Percentiles rank a stretch among this genome's conserved stretches.
These are phyloP conservation scores for Oligia latruncula DNA, from an alignment of 2,888 invertebrate species.

Conservation along the genomic window DNA sequence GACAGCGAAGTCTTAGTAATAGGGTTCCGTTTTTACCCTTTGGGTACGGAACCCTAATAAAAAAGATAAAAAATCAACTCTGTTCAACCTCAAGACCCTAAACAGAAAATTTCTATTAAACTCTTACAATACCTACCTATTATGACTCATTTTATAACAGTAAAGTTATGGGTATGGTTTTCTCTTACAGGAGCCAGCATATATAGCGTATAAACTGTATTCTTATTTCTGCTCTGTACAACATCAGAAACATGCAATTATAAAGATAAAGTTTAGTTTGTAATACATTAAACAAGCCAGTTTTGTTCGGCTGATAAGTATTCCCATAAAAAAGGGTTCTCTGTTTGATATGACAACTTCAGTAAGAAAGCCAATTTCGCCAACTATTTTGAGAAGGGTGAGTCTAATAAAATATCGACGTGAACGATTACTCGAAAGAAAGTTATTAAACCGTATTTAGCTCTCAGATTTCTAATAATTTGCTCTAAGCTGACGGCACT, in stretches of 20 bases:
- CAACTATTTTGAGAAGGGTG: slow-evolving; percentile 32
- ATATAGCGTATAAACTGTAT: neutral
- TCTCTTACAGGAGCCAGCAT: no score
- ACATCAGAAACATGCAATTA: neutral
- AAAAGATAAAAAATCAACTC: neutral
- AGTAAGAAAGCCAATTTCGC: slow-evolving; percentile 15
- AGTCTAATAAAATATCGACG: slow-evolving; percentile 22
- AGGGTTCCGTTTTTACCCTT: no score
- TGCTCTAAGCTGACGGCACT: slow-evolving; percentile 5
- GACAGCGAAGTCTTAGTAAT: no score
- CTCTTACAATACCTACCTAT: neutral
- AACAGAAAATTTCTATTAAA: neutral
- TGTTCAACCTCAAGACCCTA: neutral
- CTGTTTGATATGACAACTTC: slow-evolving; percentile 24
- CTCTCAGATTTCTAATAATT: neutral
- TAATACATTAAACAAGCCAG: neutral
- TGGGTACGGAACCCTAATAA: no score
- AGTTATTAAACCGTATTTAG: slow-evolving; percentile 3
- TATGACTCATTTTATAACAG: neutral
- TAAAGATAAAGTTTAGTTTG: neutral
- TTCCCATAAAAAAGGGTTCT: slow-evolving; percentile 18
- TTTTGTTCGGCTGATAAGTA: neutral
- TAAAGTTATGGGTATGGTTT: no score
- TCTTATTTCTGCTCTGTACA: neutral
- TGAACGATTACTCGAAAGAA: slow-evolving; percentile 1